Conservation (phyloP, 1,140 invertebrate genomes). For the Colletes gigas region DNA sequence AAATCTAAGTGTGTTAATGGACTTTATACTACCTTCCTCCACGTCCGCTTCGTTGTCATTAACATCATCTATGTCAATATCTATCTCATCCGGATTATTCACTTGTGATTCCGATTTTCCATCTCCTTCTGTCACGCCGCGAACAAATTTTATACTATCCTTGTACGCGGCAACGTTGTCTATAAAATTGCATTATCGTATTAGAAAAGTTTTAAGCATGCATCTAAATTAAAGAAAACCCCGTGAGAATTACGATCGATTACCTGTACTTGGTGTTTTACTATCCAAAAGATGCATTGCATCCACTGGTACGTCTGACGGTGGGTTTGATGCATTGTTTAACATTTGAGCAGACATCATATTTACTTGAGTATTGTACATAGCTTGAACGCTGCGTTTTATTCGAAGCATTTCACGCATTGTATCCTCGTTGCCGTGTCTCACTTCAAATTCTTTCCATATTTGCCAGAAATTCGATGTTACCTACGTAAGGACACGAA, state of each 20-base stretch:
- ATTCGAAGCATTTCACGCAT: constrained; percentile 99
- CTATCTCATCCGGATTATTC: constrained; percentile 96
- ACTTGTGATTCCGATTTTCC: constrained; percentile 85
- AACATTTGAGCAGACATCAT: constrained; percentile 99
- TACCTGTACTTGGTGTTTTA: constrained; percentile 79
- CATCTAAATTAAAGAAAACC: neutral
- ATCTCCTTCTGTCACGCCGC: constrained; percentile 92
- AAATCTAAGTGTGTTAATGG: constrained; percentile 14
- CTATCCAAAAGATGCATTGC: constrained; percentile 94
- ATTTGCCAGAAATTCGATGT: constrained; percentile 97
- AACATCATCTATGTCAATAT: constrained; percentile 90
- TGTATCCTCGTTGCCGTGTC: constrained; percentile 99
- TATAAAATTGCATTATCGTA: constrained; percentile 44
- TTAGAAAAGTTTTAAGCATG: neutral
- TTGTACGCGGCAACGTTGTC: constrained; percentile 73
- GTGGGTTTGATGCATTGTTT: constrained; percentile 86
- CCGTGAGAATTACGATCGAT: neutral
- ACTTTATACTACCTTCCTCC: constrained; percentile 70
- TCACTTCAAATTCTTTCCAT: constrained; percentile 99
- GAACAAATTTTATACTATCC: constrained; percentile 90
- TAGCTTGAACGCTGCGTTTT: constrained; percentile 97
- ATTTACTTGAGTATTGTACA: constrained; percentile 97
- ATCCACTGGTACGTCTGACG: constrained; percentile 88
- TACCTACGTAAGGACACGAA: constrained; percentile 81
- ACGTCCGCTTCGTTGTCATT: constrained; percentile 84